These are phyloP conservation scores for Acrocephalus scirpaceus DNA, from an alignment of 2,797 vertebrate species.

Conservation along the genomic window DNA sequence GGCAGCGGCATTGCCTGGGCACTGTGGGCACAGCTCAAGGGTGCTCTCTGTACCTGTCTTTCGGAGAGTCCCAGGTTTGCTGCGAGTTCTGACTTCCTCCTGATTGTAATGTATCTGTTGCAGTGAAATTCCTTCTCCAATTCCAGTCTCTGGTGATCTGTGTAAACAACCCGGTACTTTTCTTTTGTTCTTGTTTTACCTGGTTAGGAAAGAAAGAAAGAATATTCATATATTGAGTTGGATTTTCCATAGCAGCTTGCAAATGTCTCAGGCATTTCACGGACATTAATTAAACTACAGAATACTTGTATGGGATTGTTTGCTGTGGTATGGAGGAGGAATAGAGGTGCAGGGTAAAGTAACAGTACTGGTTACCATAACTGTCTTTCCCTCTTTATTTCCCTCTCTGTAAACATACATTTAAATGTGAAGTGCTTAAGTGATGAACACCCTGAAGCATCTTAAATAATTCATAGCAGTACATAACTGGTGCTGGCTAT, in stretches of 20 bases:
- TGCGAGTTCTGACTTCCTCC: slow-evolving; percentile 93
- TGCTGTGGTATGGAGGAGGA: not conserved
- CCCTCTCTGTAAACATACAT: not conserved
- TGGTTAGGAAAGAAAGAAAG: slow-evolving; percentile 68
- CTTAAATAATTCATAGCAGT: not conserved
- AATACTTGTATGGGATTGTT: not conserved
- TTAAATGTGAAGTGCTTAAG: not conserved
- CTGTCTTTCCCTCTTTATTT: not conserved
- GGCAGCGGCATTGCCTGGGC: not conserved
- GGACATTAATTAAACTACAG: not conserved
- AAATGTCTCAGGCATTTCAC: not conserved
- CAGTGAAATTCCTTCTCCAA: slow-evolving; percentile 98
- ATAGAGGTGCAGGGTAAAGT: not conserved
- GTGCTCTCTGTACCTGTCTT: slow-evolving; percentile 87
- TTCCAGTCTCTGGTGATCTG: slow-evolving; percentile 93
- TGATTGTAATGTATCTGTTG: slow-evolving; percentile 95
- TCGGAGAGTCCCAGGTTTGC: slow-evolving; percentile 92
- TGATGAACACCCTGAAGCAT: not conserved
- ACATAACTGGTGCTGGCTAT: not conserved
- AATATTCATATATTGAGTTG: not conserved
- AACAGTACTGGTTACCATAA: not conserved
- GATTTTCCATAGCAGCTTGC: not conserved
- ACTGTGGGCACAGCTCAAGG: not conserved
- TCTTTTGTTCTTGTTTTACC: slow-evolving; percentile 98
- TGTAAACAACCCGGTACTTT: slow-evolving; percentile 95